Evolutionary conservation across 2,888 invertebrate species (phyloP), one percentile per base, ranked within the genome.

Genomic region (Brachynemurus nebulosus): DNA sequence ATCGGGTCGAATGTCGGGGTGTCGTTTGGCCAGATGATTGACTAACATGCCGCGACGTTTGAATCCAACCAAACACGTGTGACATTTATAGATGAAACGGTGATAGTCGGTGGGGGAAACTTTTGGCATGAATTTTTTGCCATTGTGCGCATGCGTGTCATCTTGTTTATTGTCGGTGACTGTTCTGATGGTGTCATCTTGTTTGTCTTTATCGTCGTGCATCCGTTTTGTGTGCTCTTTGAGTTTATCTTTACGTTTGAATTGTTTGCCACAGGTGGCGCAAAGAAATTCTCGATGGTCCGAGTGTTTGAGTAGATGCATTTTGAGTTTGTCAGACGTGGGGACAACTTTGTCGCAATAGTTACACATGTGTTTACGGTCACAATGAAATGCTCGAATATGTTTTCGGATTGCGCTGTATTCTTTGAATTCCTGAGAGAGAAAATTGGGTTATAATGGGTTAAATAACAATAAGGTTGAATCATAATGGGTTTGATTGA

Each of bases 21-120:
- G 79, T 50, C 81, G 66, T 57, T 85, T 86, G 48, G 82, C 86
- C 52, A 89, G 64, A 62, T 91, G 90, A 63, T 90, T 91, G 0
- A 85, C 84, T 35, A 84, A 63, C 81, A 84, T 83, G 17, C 89
- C 90, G 49, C 89, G 74, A 44, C 89, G 70, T 67, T 90, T 81
- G 58, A 86, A 83, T 48, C 83, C 82, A 20, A 83, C 66, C 56
- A 79, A 63, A 61, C 86, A 86, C 40, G 72, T 69, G 53, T 80
- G 77, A 58, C 86, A 86, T 59, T 83, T 85, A 62, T 80, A 85
- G 47, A 80, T 72, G 58, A 79, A 84, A 40, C 78, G 68, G 56
- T 79, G 75, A 57, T 79, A 82, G 62, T 82, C 80, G 9, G 72
- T 74, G 1, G 78, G 75, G 47, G 60, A 59, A 8, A 59, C 59